Percentiles rank a stretch among this genome's conserved stretches.
These are phyloP conservation scores for Porites cylindrica DNA, from an alignment of 92 coral and sea anemone species.

Conservation along the genomic window DNA sequence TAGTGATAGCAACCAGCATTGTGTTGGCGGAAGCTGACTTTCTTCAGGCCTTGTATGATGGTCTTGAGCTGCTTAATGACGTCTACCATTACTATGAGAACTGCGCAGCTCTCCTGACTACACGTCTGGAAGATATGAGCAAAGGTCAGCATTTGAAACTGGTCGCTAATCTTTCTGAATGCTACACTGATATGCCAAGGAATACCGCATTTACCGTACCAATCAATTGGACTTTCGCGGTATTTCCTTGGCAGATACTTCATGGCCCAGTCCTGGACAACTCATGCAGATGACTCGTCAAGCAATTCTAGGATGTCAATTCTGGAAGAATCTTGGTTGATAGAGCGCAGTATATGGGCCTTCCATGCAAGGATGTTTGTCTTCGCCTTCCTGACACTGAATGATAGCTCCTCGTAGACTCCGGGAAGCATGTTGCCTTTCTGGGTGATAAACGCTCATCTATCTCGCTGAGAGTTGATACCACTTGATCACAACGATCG, in stretches of 20 bases:
- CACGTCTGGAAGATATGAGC: slow-evolving; percentile 8
- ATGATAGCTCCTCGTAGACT: slow-evolving; percentile 20
- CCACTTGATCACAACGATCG: slow-evolving; percentile 12
- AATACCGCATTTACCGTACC: slow-evolving; percentile 58
- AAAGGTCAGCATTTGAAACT: slow-evolving; percentile 47
- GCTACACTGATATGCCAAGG: slow-evolving; percentile 58
- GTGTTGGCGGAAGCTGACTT: slow-evolving; percentile 31
- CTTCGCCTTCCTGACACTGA: slow-evolving; percentile 31
- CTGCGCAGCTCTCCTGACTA: slow-evolving; percentile 30
- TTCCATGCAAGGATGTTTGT: slow-evolving; percentile 40
- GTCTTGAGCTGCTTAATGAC: slow-evolving; percentile 11
- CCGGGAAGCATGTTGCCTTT: slow-evolving; percentile 16
- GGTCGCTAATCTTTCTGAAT: slow-evolving; percentile 37
- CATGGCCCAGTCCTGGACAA: too few species aligned
- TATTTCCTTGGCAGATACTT: slow-evolving; percentile 3
- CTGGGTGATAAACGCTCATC: slow-evolving; percentile 27
- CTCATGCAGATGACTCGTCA: not conserved
- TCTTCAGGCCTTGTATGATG: slow-evolving; percentile 25
- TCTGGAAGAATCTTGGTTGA: slow-evolving; percentile 33
- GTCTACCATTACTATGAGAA: slow-evolving; percentile 17
- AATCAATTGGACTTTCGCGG: slow-evolving; percentile 46
- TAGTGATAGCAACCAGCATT: slow-evolving; percentile 38
- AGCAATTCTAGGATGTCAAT: slow-evolving; percentile 27
- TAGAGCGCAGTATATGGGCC: slow-evolving; percentile 25
- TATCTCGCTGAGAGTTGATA: slow-evolving; percentile 12